Percentiles rank a stretch among this genome's conserved stretches.
Conservation (phyloP, 2,113 vertebrate genomes). For the Mesitornis unicolor region DNA sequence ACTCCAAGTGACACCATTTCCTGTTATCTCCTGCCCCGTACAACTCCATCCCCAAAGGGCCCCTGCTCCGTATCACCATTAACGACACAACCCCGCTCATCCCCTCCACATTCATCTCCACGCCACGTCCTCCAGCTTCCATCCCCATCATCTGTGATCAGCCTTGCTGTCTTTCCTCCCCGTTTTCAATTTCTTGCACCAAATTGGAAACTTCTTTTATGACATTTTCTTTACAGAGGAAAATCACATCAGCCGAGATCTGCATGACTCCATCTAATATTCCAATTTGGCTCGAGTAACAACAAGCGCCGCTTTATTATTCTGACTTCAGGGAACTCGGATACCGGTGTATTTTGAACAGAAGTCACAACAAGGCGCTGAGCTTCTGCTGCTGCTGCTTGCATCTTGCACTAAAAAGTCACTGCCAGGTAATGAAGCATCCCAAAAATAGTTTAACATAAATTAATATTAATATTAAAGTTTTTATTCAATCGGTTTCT, state of each 20-base stretch:
- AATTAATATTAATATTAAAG: conserved; percentile 16
- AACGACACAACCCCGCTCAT: not conserved
- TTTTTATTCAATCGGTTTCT: not conserved
- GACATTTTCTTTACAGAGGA: not conserved
- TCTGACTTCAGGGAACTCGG: not conserved
- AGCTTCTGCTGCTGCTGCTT: not conserved
- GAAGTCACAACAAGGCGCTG: not conserved
- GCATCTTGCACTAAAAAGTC: not conserved
- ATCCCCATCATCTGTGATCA: conserved; percentile 20
- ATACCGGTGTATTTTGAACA: conserved; percentile 12
- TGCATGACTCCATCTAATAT: not conserved
- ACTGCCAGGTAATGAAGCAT: not conserved
- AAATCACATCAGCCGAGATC: not conserved
- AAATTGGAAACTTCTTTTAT: conserved; percentile 52
- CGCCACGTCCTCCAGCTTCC: not conserved
- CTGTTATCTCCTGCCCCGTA: not conserved
- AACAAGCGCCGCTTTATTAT: not conserved
- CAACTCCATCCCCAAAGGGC: not conserved
- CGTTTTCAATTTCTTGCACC: conserved; percentile 45
- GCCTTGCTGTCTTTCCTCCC: not conserved
- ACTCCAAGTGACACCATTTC: not conserved
- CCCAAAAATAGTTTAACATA: conserved; percentile 11
- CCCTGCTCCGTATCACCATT: not conserved
- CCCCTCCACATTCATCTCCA: not conserved
- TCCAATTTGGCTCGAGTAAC: not conserved